Evolutionary conservation across 2,888 invertebrate species (phyloP).

Genomic region (Perizoma affinitatum): DNA sequence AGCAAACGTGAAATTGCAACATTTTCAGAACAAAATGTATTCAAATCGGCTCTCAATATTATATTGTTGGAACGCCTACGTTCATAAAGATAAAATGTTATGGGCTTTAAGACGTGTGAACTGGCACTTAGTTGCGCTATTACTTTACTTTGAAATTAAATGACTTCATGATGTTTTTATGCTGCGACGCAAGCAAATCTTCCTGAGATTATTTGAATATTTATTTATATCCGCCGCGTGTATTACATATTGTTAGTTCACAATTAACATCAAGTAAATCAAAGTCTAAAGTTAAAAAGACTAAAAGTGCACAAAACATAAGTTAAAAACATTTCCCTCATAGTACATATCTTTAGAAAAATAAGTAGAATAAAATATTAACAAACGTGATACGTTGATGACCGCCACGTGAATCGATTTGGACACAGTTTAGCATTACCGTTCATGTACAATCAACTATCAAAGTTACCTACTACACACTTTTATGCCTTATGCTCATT

Average conservation of each 20-base stretch:
- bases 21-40: constrained; percentile 38
- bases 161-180: constrained; percentile 15
- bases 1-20: constrained; percentile 37
- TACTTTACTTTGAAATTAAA: constrained; percentile 25
- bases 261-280: too few species aligned
- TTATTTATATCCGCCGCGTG: too few species aligned
- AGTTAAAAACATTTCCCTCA: too few species aligned
- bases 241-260: too few species aligned
- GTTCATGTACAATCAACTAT: constrained; percentile 51
- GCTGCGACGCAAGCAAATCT: too few species aligned
- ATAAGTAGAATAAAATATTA: constrained; percentile 43
- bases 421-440: constrained; percentile 74
- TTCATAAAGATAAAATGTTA: constrained; percentile 58
- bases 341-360: constrained; percentile 25
- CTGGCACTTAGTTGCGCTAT: constrained; percentile 28
- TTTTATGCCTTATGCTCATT: constrained; percentile 2
- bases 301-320: constrained; percentile 5
- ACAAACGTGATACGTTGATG: constrained; percentile 57
- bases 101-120: constrained; percentile 53
- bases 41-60: constrained; percentile 51
- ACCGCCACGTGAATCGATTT: constrained; percentile 72
- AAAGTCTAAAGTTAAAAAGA: too few species aligned
- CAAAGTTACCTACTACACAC: background rate
- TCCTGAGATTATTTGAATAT: too few species aligned
- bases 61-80: constrained; percentile 51